Percentiles rank a stretch among this genome's conserved stretches.
These are phyloP conservation scores for Lacerta viridis DNA, from an alignment of 2,797 vertebrate genomes.

Conservation along the genomic window DNA sequence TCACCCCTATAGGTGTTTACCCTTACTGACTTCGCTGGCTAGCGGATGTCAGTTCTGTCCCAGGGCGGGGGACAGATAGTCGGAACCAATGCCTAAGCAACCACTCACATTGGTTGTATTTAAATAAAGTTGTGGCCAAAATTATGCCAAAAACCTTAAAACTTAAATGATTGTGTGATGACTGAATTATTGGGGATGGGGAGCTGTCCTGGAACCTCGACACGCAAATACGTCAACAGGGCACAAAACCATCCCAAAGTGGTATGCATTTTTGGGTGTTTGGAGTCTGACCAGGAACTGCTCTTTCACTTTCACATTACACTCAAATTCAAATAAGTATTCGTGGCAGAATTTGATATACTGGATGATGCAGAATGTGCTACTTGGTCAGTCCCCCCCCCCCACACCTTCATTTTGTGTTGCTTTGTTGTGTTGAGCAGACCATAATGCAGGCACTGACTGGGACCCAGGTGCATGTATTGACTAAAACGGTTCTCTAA, in stretches of 20 bases:
- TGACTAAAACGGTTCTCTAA: constrained; percentile 72
- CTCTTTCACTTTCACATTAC: not conserved
- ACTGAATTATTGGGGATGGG: too few species aligned
- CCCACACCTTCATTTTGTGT: constrained; percentile 21
- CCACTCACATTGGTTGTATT: too few species aligned
- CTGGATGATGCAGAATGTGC: constrained; percentile 32
- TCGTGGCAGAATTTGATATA: not conserved
- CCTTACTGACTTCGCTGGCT: too few species aligned
- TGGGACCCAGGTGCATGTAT: constrained; percentile 68
- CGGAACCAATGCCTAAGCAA: too few species aligned
- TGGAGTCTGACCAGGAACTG: not conserved
- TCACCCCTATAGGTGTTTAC: too few species aligned
- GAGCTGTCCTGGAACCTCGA: too few species aligned
- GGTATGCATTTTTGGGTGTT: not conserved
- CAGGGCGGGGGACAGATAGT: too few species aligned
- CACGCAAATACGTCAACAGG: not conserved
- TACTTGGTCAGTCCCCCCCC: constrained; percentile 39
- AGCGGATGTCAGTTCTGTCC: too few species aligned
- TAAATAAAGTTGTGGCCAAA: too few species aligned
- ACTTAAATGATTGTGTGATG: too few species aligned
- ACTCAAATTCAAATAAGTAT: not conserved
- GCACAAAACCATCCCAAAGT: not conserved
- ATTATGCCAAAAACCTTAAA: too few species aligned
- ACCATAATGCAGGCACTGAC: not conserved
- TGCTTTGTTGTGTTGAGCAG: constrained; percentile 42